Base-by-base conservation (phyloP, 2,888 invertebrate genomes). In the Orchesellides sinensis region DNA sequence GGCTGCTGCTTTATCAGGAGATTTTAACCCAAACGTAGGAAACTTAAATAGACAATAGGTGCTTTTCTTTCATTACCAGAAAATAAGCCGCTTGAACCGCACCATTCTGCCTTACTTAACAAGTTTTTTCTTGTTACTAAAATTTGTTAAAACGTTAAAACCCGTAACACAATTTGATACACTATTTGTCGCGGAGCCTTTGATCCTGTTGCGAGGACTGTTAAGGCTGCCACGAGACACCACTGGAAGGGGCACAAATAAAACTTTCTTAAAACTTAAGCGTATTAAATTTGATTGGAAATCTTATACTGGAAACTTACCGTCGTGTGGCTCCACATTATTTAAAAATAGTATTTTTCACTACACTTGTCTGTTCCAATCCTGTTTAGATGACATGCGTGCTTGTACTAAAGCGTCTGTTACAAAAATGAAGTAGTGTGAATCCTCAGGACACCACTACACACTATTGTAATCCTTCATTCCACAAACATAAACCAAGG, bases 101-200 rank as follows among this genome's bases (percentile, higher is more conserved):
- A n/a, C n/a, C n/a, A n/a, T n/a, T n/a, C n/a, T n/a, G n/a, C n/a
- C n/a, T n/a, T n/a, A n/a, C n/a, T n/a, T n/a, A n/a, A n/a, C n/a
- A n/a, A n/a, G n/a, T n/a, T n/a, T n/a, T n/a, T n/a, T n/a, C n/a
- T n/a, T n/a, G n/a, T n/a, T n/a, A n/a, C n/a, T n/a, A n/a, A n/a
- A n/a, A n/a, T n/a, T n/a, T n/a, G n/a, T n/a, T n/a, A n/a, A n/a
- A n/a, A n/a, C n/a, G n/a, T n/a, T n/a, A n/a, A n/a, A n/a, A n/a
- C n/a, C n/a, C n/a, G n/a, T n/a, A n/a, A n/a, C n/a, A n/a, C n/a
- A 29, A 79, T 70, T 70, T 70, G 70, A 54, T 79, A 79, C 6
- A 79, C 79, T 19, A 79, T 70, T 79, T 79, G 79, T 19, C 79
- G 79, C 21, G 79, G 79, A 49, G 52, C 79, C 52, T 70, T 79